These are phyloP conservation scores for Eristalis pertinax DNA, from an alignment of 2,888 invertebrate species.

Conservation along the genomic window DNA sequence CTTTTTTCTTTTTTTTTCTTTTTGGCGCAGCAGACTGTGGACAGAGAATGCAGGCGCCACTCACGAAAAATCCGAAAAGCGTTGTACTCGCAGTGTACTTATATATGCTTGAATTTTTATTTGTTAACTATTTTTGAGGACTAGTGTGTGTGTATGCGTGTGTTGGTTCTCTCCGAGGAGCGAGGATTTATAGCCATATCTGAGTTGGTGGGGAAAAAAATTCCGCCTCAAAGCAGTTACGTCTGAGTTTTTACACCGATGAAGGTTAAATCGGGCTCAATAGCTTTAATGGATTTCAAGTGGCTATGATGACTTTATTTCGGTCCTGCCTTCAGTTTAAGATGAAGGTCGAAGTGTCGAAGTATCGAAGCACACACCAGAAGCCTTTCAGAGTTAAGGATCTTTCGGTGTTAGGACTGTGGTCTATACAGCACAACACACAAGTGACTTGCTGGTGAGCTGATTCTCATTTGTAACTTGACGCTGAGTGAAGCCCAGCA, in stretches of 20 bases:
- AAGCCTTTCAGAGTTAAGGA: neutral
- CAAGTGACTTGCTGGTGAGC: neutral
- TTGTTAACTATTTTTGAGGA: slow-evolving; percentile 27
- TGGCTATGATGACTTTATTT: neutral
- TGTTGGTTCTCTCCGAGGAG: neutral
- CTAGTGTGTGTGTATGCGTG: neutral
- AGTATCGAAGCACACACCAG: too few relatives aligned
- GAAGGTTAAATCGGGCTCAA: neutral
- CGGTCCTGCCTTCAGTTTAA: neutral
- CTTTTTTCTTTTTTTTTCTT: neutral
- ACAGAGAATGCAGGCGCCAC: slow-evolving; percentile 7
- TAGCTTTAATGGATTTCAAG: neutral
- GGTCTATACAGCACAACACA: neutral
- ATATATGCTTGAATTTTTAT: slow-evolving; percentile 12
- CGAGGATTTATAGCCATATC: neutral
- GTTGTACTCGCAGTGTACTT: neutral
- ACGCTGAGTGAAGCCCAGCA: slow-evolving; percentile 33
- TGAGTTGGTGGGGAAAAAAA: neutral
- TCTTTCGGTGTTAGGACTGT: neutral
- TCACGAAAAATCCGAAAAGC: neutral
- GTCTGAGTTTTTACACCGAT: slow-evolving; percentile 11
- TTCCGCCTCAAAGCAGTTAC: slow-evolving; percentile 20
- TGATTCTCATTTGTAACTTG: neutral
- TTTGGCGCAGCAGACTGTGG: neutral
- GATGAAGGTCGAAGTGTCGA: slow-evolving; percentile 35